Evolutionary conservation across 2,113 vertebrate species (phyloP).

Genomic region (Machaerirhynchus nigripectus): DNA sequence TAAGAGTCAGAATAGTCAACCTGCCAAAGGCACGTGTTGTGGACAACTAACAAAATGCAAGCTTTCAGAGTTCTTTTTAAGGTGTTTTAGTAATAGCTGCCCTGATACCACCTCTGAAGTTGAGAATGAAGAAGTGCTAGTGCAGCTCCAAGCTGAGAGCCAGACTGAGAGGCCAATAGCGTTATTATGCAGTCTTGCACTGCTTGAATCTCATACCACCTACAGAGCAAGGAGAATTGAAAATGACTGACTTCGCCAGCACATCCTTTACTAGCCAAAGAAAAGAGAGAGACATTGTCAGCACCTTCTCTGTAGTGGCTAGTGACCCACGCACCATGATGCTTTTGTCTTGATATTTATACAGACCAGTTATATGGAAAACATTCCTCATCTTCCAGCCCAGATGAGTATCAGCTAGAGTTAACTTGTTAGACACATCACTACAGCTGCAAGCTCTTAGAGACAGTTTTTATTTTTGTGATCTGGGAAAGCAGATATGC

Average conservation of each 20-base stretch:
- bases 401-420: neutral
- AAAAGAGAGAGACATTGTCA: neutral
- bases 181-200: neutral
- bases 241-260: neutral
- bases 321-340: neutral
- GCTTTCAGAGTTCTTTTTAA: neutral
- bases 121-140: neutral
- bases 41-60: neutral
- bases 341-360: neutral
- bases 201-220: neutral
- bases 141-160: neutral
- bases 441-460: neutral
- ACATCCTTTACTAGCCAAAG: neutral
- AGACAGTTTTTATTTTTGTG: neutral
- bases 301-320: neutral
- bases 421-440: neutral
- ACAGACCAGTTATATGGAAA: neutral
- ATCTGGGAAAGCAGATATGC: neutral
- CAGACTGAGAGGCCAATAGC: neutral
- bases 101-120: neutral
- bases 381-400: neutral
- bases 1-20: neutral
- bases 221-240: neutral
- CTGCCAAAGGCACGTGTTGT: neutral
- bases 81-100: neutral